Evolutionary conservation across 2,888 invertebrate species (phyloP).

Genomic region (Apodemia zela): DNA sequence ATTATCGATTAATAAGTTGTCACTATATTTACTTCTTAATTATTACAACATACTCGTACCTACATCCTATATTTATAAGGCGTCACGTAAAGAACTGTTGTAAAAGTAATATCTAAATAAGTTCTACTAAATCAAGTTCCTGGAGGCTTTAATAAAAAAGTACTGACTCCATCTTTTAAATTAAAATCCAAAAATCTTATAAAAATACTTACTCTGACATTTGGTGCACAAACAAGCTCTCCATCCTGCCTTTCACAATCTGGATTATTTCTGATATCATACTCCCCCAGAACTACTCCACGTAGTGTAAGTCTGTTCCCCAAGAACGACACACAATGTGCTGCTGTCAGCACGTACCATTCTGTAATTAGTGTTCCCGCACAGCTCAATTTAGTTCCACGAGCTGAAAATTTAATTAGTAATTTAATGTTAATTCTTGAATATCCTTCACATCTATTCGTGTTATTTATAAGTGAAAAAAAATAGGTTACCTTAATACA

Average conservation of each 20-base stretch:
- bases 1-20: too few species aligned
- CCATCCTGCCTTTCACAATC: conserved; percentile 65
- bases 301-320: conserved; percentile 56
- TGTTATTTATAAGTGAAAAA: not conserved
- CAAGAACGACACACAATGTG: conserved; percentile 79
- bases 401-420: conserved; percentile 37
- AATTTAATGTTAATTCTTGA: not conserved
- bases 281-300: conserved; percentile 83
- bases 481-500: too few species aligned
- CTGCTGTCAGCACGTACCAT: conserved; percentile 80
- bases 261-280: conserved; percentile 62
- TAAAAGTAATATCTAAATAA: too few species aligned
- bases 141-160: too few species aligned
- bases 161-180: not conserved
- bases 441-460: not conserved
- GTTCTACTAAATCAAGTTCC: too few species aligned
- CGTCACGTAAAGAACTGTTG: too few species aligned
- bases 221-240: conserved; percentile 50
- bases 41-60: too few species aligned
- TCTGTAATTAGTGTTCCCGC: conserved; percentile 78
- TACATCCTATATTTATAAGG: too few species aligned
- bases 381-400: conserved; percentile 59
- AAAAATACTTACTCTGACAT: conserved; percentile 39
- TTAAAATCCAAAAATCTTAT: too few species aligned
- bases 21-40: too few species aligned